Conservation (phyloP, 1,140 invertebrate genomes). For the Bombyx mandarina region DNA sequence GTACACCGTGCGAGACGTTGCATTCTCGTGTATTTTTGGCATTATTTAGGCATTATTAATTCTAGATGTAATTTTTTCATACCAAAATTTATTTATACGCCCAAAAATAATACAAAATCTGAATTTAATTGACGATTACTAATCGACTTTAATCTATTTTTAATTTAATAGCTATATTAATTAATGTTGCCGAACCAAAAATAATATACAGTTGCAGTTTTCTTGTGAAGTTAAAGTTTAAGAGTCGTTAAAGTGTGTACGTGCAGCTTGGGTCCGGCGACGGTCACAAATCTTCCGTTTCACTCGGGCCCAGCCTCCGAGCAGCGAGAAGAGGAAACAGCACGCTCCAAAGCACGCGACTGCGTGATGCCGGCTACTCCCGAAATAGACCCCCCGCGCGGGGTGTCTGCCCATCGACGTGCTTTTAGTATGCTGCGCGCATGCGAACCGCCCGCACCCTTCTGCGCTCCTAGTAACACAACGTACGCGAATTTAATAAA, state of each 20-base stretch:
- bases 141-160: too few species aligned
- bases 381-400: conserved; percentile 64
- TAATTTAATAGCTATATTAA: too few species aligned
- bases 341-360: conserved; percentile 67
- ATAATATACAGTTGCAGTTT: too few species aligned
- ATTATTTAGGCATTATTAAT: too few species aligned
- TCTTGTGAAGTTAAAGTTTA: too few species aligned
- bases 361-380: conserved; percentile 64
- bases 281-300: conserved; percentile 68
- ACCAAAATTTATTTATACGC: too few species aligned
- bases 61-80: too few species aligned
- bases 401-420: conserved; percentile 58
- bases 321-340: conserved; percentile 59
- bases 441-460: conserved; percentile 68
- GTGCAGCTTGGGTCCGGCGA: conserved; percentile 18
- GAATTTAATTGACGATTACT: too few species aligned
- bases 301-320: conserved; percentile 57
- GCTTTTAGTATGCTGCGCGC: conserved; percentile 71
- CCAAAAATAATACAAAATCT: too few species aligned
- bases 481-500: conserved; percentile 38
- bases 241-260: neutral
- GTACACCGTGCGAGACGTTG: conserved; percentile 7
- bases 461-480: conserved; percentile 52
- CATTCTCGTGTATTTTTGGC: too few species aligned
- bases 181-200: too few species aligned